Percentiles rank a stretch among this genome's conserved stretches.
These are phyloP conservation scores for Troides oblongomaculatus DNA, from an alignment of 2,888 invertebrate genomes.

Conservation along the genomic window DNA sequence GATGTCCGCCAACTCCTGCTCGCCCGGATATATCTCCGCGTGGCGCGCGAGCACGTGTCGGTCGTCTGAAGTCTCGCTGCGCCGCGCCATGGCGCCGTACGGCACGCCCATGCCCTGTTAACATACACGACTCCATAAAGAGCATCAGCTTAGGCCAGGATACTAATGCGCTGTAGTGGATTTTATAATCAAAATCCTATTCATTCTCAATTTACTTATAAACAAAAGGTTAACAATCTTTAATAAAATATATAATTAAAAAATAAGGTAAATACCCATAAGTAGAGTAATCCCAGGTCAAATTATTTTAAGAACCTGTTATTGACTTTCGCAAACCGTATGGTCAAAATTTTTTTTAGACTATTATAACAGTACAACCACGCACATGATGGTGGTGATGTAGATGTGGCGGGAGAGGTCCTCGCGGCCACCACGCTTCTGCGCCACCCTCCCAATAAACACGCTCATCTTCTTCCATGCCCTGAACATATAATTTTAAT, in stretches of 20 bases:
- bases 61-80: constrained; percentile 97
- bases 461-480: constrained; percentile 89
- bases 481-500: constrained; percentile 40
- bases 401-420: constrained; percentile 61
- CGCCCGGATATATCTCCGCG: constrained; percentile 95
- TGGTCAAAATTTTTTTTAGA: no score
- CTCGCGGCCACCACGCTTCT: constrained; percentile 80
- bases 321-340: no score
- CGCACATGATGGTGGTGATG: constrained; percentile 63
- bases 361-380: constrained; percentile 1
- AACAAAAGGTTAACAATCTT: no score
- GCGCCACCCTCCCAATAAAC: constrained; percentile 93
- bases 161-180: no score
- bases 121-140: neutral
- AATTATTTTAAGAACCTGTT: no score
- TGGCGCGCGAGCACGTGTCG: constrained; percentile 96
- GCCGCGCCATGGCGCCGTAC: constrained; percentile 81
- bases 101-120: constrained; percentile 45
- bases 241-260: no score
- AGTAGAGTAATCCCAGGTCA: no score
- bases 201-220: no score
- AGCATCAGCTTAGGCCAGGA: no score
- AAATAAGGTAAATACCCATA: no score
- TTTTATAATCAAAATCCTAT: no score
- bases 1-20: constrained; percentile 92